These are phyloP conservation scores for Rugalucina vietnamica DNA, from an alignment of 2,888 invertebrate species.

Conservation along the genomic window DNA sequence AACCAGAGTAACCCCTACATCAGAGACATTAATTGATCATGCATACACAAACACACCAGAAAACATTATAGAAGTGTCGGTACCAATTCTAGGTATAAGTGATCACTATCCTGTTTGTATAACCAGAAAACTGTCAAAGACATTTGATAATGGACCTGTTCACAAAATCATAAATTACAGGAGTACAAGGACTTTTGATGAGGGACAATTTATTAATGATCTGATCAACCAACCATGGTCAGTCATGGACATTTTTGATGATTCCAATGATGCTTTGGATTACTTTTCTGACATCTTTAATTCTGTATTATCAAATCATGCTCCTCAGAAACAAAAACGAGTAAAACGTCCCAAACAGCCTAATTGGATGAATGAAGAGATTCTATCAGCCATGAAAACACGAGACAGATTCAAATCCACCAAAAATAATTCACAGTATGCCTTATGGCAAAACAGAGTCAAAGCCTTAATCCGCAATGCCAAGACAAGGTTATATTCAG, in stretches of 20 bases:
- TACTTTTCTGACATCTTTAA: not conserved
- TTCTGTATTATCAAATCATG: too few relatives aligned
- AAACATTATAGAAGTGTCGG: not conserved
- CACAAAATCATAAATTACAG: too few relatives aligned
- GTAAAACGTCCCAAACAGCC: too few relatives aligned
- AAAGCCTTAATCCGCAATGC: not conserved
- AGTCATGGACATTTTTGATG: not conserved
- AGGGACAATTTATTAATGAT: not conserved
- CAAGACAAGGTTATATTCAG: not conserved
- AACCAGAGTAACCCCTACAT: not conserved
- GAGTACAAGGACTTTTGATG: not conserved
- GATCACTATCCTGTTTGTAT: not conserved
- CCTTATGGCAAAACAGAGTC: not conserved
- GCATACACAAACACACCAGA: not conserved
- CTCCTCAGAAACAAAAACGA: too few relatives aligned
- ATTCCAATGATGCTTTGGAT: constrained; percentile 1
- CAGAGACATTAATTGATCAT: not conserved
- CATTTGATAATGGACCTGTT: not conserved
- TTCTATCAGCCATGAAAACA: too few relatives aligned
- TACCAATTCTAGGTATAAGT: not conserved
- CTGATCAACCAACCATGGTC: not conserved
- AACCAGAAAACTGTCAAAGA: not conserved
- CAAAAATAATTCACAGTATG: not conserved
- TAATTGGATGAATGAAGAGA: too few relatives aligned
- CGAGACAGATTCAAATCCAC: too few relatives aligned